A percentile compares a stretch with the other conserved stretches of the same genome.
Conservation (phyloP, 2,797 vertebrate genomes). For the Telmatherina bonti region DNA sequence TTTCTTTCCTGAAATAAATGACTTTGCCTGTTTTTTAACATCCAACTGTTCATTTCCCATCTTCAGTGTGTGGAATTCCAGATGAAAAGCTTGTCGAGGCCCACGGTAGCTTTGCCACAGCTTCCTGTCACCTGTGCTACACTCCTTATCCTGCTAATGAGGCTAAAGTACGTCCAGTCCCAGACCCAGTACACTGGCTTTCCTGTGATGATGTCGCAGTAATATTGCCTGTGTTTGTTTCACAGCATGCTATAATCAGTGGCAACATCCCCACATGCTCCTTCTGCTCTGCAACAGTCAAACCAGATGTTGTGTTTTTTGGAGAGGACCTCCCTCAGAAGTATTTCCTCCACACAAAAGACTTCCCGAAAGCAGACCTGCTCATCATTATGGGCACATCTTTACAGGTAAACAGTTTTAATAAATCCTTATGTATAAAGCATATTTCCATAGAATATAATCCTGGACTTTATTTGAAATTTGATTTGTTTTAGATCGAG, state of each 20-base stretch:
- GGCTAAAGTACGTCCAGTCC: conserved; percentile 77
- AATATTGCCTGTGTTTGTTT: conserved; percentile 1
- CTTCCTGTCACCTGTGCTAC: conserved; percentile 88
- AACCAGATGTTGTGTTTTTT: conserved; percentile 87
- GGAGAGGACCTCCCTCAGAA: conserved; percentile 86
- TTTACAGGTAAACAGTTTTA: conserved; percentile 72
- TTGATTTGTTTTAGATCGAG: conserved; percentile 81
- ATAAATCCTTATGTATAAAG: background rate
- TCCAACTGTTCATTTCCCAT: background rate
- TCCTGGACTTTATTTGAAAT: background rate
- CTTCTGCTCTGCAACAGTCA: conserved; percentile 84
- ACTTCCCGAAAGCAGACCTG: conserved; percentile 86
- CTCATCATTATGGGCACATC: conserved; percentile 88
- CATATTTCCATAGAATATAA: background rate
- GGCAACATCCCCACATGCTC: conserved; percentile 79
- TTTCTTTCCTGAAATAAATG: too few relatives aligned
- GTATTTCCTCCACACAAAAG: conserved; percentile 82
- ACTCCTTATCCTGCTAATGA: conserved; percentile 82
- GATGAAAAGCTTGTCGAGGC: conserved; percentile 87
- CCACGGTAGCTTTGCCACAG: conserved; percentile 86
- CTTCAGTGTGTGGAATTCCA: conserved; percentile 80
- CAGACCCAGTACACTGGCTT: background rate
- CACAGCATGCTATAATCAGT: conserved; percentile 79
- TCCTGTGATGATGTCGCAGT: background rate
- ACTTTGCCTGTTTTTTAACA: background rate